Evolutionary conservation across 2,797 vertebrate species (phyloP).

Genomic region (Chelmon rostratus): DNA sequence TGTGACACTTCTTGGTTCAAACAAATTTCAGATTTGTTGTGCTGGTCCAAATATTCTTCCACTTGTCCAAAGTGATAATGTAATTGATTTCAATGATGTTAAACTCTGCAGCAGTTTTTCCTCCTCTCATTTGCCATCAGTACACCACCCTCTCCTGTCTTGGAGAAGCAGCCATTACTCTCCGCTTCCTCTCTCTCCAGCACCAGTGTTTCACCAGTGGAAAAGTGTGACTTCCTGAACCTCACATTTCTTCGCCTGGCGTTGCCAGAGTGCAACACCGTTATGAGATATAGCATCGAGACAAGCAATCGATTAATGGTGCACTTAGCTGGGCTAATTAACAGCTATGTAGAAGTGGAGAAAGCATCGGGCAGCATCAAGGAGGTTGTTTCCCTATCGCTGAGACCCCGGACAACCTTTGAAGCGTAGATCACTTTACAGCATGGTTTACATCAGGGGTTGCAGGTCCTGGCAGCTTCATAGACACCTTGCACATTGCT

Average conservation of each 20-base stretch:
- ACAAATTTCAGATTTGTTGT: neutral
- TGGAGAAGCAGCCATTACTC: slow-evolving; percentile 38
- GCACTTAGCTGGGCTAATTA: slow-evolving; percentile 87
- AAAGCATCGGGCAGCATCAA: slow-evolving; percentile 68
- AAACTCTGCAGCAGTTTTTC: slow-evolving; percentile 19
- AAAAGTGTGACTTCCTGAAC: slow-evolving; percentile 74
- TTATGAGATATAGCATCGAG: slow-evolving; percentile 84
- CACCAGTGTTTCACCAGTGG: slow-evolving; percentile 58
- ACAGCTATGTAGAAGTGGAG: slow-evolving; percentile 80
- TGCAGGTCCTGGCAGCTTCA: slow-evolving; percentile 32
- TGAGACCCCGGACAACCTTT: slow-evolving; percentile 73
- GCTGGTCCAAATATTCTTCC: slow-evolving; percentile 10
- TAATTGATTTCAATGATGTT: slow-evolving; percentile 26
- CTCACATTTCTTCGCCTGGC: slow-evolving; percentile 74
- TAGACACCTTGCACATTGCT: slow-evolving; percentile 24
- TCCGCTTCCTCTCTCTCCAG: slow-evolving; percentile 30
- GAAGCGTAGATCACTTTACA: slow-evolving; percentile 69
- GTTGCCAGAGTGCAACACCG: slow-evolving; percentile 65
- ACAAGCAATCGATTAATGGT: slow-evolving; percentile 87
- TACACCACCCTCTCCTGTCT: slow-evolving; percentile 38
- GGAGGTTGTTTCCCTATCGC: slow-evolving; percentile 68
- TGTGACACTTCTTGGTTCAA: slow-evolving; percentile 2
- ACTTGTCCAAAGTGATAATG: slow-evolving; percentile 21
- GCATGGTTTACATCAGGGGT: slow-evolving; percentile 57
- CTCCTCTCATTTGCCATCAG: slow-evolving; percentile 20